Evolutionary conservation across 2,113 vertebrate genomes (phyloP), one percentile per base, ranked within the genome.

Genomic region (Callopanchax toddi): DNA sequence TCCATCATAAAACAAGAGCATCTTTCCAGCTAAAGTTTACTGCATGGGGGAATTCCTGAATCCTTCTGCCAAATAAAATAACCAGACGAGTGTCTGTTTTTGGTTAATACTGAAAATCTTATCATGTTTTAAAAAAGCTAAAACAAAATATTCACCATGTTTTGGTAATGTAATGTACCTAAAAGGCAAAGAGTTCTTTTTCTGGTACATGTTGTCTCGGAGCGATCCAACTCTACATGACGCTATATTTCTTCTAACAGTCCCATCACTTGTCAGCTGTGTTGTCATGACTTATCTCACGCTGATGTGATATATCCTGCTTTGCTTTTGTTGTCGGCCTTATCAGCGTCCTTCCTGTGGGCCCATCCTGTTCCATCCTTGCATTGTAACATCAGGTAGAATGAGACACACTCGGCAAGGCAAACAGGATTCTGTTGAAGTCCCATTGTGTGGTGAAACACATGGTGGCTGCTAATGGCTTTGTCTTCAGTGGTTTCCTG

Each of bases 401-500:
- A 71, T 63, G 56, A 46, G 78, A 56, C 49, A 15, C 74, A 90
- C 88, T 90, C 90, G 88, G 67, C 67, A 76, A 83, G 49, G 58
- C 76, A 82, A 84, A 85, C 86, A 89, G 85, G 86, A 89, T 87
- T 79, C 84, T 73, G 78, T 72, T 87, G 67, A 80, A 76, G 77
- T 62, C 62, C 72, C 50, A 80, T 89, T 91, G 87, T 90, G 66
- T 52, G 32, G 40, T 44, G 34, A 81, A 81, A 86, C 80, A 81
- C 76, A 86, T 81, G 81, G 29, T 66, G 51, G 45, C 58, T 43
- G 60, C 67, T 78, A 82, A 87, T 90, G 80, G 55, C 71, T 85
- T 74, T 83, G 74, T 87, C 29, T 76, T 42, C 29, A 18, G 5
- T 16, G 9, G 21, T 74, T 71, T 73, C 48, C 50, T 37, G 17